Evolutionary conservation across 2,888 invertebrate genomes (phyloP).

Genomic region (Pheosia tremula): DNA sequence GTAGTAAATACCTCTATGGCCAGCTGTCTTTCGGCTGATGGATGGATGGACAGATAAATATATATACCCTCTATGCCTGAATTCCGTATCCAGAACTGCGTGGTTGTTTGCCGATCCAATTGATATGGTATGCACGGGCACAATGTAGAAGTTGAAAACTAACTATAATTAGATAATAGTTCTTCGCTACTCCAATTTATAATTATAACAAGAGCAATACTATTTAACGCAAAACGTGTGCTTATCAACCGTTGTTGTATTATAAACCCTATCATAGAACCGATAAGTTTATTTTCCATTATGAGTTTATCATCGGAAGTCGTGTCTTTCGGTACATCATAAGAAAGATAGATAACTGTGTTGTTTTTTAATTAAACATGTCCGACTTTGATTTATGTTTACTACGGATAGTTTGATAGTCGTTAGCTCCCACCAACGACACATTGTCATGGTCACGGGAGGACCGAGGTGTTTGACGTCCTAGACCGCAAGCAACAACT

Average conservation of each 20-base stretch:
- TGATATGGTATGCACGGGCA: too few relatives aligned
- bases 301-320: slow-evolving; percentile 26
- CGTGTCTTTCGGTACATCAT: slow-evolving; percentile 14
- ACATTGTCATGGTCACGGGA: too few relatives aligned
- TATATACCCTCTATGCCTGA: too few relatives aligned
- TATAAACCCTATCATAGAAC: not conserved
- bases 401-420: not conserved
- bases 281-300: not conserved
- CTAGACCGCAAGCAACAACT: too few relatives aligned
- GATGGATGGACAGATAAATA: too few relatives aligned
- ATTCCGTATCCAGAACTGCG: too few relatives aligned
- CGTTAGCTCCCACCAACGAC: not conserved
- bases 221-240: not conserved
- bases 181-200: not conserved
- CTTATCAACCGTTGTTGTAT: not conserved
- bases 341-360: slow-evolving; percentile 9
- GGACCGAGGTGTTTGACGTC: too few relatives aligned
- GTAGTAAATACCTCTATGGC: too few relatives aligned
- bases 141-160: too few relatives aligned
- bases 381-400: slow-evolving; percentile 18
- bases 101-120: too few relatives aligned
- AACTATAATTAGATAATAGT: too few relatives aligned
- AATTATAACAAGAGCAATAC: not conserved
- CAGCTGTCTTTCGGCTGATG: too few relatives aligned
- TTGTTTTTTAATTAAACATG: slow-evolving; percentile 23